These are phyloP conservation scores for Ecliptopera silaceata DNA, from an alignment of 2,888 invertebrate species.

Conservation along the genomic window DNA sequence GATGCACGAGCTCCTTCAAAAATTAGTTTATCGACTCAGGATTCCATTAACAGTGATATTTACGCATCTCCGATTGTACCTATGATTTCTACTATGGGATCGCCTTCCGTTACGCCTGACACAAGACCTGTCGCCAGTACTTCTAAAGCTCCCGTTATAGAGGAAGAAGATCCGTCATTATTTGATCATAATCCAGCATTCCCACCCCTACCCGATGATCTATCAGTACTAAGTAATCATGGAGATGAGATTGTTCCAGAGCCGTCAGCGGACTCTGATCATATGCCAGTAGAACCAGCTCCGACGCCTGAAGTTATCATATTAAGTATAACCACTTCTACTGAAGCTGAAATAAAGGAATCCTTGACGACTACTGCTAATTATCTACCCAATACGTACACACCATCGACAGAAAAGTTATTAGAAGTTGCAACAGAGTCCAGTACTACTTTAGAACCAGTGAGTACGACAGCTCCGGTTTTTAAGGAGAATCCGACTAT, in stretches of 20 bases:
- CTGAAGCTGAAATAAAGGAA: conserved; percentile 47
- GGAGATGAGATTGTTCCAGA: conserved; percentile 70
- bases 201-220: conserved; percentile 74
- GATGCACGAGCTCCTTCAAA: conserved; percentile 63
- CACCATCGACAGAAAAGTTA: conserved; percentile 45
- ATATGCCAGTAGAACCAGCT: conserved; percentile 41
- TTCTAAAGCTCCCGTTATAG: conserved; percentile 61
- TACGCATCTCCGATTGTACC: conserved; percentile 57
- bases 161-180: conserved; percentile 65
- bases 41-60: conserved; percentile 62
- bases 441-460: conserved; percentile 38
- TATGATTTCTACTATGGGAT: conserved; percentile 56
- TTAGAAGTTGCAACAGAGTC: conserved; percentile 39
- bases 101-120: conserved; percentile 44
- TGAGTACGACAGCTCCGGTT: conserved; percentile 42
- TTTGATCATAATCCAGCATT: conserved; percentile 76
- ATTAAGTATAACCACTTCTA: conserved; percentile 45
- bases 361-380: conserved; percentile 45
- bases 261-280: conserved; percentile 57
- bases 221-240: conserved; percentile 66
- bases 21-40: conserved; percentile 68
- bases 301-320: conserved; percentile 50
- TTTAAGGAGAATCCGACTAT: conserved; percentile 61
- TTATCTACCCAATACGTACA: conserved; percentile 42
- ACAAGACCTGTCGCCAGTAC: conserved; percentile 48